Conservation (phyloP, 2,113 vertebrate species). For the Pongo abelii region DNA sequence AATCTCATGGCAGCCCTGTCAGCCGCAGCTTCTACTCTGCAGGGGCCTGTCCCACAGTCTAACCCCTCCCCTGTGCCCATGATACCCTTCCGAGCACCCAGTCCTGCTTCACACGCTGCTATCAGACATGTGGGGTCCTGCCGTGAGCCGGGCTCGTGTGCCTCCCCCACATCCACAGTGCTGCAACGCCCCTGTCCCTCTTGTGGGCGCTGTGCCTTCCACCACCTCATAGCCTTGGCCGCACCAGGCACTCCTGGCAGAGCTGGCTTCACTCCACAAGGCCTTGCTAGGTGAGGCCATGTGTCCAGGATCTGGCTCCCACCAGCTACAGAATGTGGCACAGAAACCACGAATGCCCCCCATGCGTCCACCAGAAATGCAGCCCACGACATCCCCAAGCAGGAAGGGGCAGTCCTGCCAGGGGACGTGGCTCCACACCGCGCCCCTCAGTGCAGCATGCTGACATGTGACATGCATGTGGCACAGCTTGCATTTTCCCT, state of each 20-base stretch:
- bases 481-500: neutral
- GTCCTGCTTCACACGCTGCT: fast-evolving
- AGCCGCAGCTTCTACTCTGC: neutral
- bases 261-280: neutral
- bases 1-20: neutral
- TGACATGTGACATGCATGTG: neutral
- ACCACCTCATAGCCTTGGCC: neutral
- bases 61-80: neutral
- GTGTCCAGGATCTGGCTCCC: neutral
- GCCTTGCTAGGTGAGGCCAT: neutral
- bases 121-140: neutral
- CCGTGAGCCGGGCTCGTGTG: neutral
- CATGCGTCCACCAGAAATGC: neutral
- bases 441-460: no score
- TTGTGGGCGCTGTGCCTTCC: fast-evolving
- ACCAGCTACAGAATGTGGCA: neutral
- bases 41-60: neutral
- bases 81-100: no score
- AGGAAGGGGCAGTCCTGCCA: neutral
- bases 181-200: neutral
- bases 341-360: neutral
- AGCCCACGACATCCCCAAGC: neutral
- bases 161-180: neutral
- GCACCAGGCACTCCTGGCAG: neutral
- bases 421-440: neutral